Percentiles rank a stretch among this genome's conserved stretches.
Evolutionary conservation across 37 sponge, comb jelly and placozoan genomes (phyloP).

Genomic region (Chondrilla cf. caribensis): DNA sequence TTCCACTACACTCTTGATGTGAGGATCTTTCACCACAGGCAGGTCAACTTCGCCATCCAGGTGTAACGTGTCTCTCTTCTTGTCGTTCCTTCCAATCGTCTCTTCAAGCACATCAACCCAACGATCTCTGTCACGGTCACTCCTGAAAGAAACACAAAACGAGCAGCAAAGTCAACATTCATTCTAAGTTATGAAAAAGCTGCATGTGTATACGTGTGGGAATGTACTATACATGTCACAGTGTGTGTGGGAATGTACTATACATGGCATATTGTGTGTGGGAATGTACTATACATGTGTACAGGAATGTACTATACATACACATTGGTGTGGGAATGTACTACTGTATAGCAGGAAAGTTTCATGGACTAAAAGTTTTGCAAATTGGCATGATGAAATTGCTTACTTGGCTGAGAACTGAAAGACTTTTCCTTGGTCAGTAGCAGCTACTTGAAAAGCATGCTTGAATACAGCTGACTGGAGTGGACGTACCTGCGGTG

Average conservation of each 20-base stretch:
- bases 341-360: too few species aligned
- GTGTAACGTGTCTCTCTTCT: background rate
- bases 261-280: too few species aligned
- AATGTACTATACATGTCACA: too few species aligned
- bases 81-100: background rate
- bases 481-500: constrained; percentile 29
- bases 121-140: background rate
- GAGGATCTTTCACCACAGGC: background rate
- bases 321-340: too few species aligned
- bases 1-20: constrained; percentile 18
- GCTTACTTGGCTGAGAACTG: constrained; percentile 25
- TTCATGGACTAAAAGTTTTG: too few species aligned
- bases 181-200: too few species aligned
- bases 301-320: too few species aligned
- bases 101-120: constrained; percentile 16
- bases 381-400: too few species aligned
- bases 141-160: background rate
- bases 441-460: constrained; percentile 39
- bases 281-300: too few species aligned
- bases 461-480: constrained; percentile 26
- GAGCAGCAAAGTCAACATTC: background rate
- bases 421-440: constrained; percentile 1
- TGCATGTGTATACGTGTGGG: too few species aligned
- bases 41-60: background rate
- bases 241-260: too few species aligned